Conservation (phyloP, 2,113 vertebrate genomes). For the western clawed frog (Xenopus tropicalis) region DNA sequence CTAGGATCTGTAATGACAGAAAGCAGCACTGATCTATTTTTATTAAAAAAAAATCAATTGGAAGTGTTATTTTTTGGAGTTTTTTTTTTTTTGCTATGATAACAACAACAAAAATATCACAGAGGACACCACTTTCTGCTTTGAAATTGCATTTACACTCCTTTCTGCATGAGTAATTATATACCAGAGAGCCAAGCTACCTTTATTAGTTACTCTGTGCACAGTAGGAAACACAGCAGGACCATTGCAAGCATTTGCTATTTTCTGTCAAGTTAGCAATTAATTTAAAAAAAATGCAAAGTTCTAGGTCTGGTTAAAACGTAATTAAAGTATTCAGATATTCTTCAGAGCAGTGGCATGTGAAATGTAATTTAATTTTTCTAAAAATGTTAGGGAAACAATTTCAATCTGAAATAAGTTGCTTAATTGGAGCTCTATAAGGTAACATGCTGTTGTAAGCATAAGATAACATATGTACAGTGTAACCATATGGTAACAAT, state of each 20-base stretch:
- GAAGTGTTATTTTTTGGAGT: conserved; percentile 6
- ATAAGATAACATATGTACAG: no score
- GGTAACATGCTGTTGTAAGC: no score
- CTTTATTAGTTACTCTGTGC: conserved; percentile 16
- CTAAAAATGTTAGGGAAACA: no score
- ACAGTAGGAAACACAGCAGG: conserved; percentile 2
- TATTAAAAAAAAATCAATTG: conserved; percentile 32
- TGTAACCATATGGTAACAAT: no score
- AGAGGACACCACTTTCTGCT: conserved; percentile 1
- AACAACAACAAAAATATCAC: conserved; percentile 10
- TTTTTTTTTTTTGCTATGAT: conserved; percentile 22
- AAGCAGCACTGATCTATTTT: conserved; percentile 21
- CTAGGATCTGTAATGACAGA: background rate
- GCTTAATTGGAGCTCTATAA: no score
- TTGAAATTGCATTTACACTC: background rate
- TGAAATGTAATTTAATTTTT: no score
- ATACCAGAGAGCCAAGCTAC: background rate
- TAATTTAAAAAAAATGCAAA: no score
- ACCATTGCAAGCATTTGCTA: background rate
- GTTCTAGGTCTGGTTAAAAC: no score
- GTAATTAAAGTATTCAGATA: no score
- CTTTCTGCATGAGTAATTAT: conserved; percentile 10
- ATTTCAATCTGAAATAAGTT: no score
- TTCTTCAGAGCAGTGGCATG: no score
- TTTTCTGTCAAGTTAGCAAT: background rate